Evolutionary conservation across 2,797 vertebrate genomes (phyloP).

Genomic region (Thalassophryne amazonica): DNA sequence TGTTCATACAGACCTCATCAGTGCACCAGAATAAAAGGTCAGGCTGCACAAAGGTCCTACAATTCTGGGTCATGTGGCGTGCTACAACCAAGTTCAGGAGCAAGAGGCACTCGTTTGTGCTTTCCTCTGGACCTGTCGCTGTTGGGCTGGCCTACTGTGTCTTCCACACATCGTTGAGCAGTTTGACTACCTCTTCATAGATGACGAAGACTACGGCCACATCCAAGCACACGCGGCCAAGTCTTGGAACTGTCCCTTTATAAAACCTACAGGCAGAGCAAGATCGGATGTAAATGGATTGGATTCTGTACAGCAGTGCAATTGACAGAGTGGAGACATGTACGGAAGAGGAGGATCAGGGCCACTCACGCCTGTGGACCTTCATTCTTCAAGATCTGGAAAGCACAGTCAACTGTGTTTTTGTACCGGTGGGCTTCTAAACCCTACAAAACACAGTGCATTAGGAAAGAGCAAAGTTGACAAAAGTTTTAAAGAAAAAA

Average conservation of each 20-base stretch:
- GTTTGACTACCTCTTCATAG: constrained; percentile 79
- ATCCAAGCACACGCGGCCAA: constrained; percentile 75
- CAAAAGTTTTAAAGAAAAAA: background rate
- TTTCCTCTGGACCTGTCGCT: constrained; percentile 13
- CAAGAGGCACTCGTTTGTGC: constrained; percentile 48
- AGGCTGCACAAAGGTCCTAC: constrained; percentile 7
- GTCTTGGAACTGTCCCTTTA: constrained; percentile 79
- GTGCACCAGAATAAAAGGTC: constrained; percentile 6
- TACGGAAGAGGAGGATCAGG: background rate
- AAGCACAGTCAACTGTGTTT: constrained; percentile 84
- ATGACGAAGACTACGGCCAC: constrained; percentile 81
- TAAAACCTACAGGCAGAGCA: constrained; percentile 68
- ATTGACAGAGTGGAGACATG: background rate
- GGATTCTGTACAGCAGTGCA: background rate
- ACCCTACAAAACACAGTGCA: constrained; percentile 56
- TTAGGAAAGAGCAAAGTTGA: background rate
- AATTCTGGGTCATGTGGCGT: constrained; percentile 14
- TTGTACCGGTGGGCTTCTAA: constrained; percentile 83
- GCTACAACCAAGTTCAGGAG: constrained; percentile 53
- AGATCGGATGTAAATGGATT: background rate
- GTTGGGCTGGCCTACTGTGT: constrained; percentile 59
- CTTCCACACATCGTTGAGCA: constrained; percentile 77
- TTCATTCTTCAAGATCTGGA: constrained; percentile 83
- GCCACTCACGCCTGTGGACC: constrained; percentile 81
- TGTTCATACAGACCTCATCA: background rate